Conservation (phyloP, 1,140 invertebrate genomes). For the Drosophila athabasca region DNA sequence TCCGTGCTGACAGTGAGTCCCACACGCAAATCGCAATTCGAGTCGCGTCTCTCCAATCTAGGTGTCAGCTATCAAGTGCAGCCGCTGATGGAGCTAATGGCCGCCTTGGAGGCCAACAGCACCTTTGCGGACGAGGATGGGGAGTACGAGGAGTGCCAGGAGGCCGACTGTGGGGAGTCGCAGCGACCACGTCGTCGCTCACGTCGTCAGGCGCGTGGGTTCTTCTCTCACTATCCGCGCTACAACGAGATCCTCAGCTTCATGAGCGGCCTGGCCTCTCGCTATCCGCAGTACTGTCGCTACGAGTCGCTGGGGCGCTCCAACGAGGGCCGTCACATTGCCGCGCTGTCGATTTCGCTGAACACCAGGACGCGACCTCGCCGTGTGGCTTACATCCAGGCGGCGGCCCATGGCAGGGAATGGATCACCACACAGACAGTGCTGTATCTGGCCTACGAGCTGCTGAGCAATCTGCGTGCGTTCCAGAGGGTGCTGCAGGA, state of each 20-base stretch:
- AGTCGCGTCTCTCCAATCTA: conserved; percentile 54
- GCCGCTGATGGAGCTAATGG: conserved; percentile 71
- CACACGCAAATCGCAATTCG: conserved; percentile 45
- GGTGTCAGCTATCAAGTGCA: conserved; percentile 59
- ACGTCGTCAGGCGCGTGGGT: conserved; percentile 72
- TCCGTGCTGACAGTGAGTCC: conserved; percentile 70
- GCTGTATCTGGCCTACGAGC: conserved; percentile 85
- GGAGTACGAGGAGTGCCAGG: conserved; percentile 57
- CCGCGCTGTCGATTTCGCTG: conserved; percentile 80
- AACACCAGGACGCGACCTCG: conserved; percentile 57
- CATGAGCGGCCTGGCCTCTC: conserved; percentile 70
- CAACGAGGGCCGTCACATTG: conserved; percentile 82
- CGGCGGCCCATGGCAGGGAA: conserved; percentile 85
- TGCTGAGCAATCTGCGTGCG: conserved; percentile 85
- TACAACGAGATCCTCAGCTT: conserved; percentile 76
- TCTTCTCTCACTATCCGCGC: conserved; percentile 74
- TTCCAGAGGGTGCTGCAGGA: conserved; percentile 70
- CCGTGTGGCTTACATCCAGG: conserved; percentile 79
- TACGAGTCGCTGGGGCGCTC: conserved; percentile 79
- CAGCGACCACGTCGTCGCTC: conserved; percentile 51
- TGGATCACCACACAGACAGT: conserved; percentile 88
- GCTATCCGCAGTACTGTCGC: conserved; percentile 75
- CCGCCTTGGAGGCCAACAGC: conserved; percentile 55
- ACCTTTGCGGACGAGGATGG: conserved; percentile 46
- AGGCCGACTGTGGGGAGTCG: conserved; percentile 43